A percentile compares a stretch with the other conserved stretches of the same genome.
Evolutionary conservation across 2,888 invertebrate genomes (phyloP).

Genomic region (Apotomis capreana): DNA sequence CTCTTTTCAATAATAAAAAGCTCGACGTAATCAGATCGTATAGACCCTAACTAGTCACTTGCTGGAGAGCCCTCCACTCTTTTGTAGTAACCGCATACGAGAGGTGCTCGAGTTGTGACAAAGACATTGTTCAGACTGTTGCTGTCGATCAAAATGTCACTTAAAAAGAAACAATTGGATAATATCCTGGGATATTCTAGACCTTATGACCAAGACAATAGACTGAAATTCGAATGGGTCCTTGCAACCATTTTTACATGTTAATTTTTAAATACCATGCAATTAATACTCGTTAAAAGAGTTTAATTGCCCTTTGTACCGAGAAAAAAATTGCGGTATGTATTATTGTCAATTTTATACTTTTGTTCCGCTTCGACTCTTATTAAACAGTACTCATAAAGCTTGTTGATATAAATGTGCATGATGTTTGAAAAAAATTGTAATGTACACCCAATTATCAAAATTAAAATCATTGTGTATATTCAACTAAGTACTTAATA

Average conservation of each 20-base stretch:
- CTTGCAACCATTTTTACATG: not conserved
- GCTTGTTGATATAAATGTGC: too few relatives aligned
- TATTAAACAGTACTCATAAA: too few relatives aligned
- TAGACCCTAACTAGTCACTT: slow-evolving; percentile 36
- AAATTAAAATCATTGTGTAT: too few relatives aligned
- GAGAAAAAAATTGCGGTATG: not conserved
- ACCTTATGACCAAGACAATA: not conserved
- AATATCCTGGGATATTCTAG: not conserved
- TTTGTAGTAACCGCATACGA: slow-evolving; percentile 20
- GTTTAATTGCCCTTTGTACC: not conserved
- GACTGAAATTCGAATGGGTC: not conserved
- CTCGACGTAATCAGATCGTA: slow-evolving; percentile 27
- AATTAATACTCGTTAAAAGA: not conserved
- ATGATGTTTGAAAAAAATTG: too few relatives aligned
- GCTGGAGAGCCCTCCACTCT: slow-evolving; percentile 26
- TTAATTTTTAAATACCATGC: not conserved
- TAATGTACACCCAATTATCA: too few relatives aligned
- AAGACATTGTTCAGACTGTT: slow-evolving; percentile 29
- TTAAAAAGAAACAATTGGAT: slow-evolving; percentile 1
- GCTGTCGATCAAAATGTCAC: slow-evolving; percentile 27
- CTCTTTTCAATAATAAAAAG: slow-evolving; percentile 10
- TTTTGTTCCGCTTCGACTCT: too few relatives aligned
- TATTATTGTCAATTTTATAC: too few relatives aligned
- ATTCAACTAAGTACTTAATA: too few relatives aligned
- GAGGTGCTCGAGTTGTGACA: slow-evolving; percentile 23